A percentile compares a stretch with the other conserved stretches of the same genome.
Evolutionary conservation across 2,113 vertebrate species (phyloP).

Genomic region (Penelope pileata): DNA sequence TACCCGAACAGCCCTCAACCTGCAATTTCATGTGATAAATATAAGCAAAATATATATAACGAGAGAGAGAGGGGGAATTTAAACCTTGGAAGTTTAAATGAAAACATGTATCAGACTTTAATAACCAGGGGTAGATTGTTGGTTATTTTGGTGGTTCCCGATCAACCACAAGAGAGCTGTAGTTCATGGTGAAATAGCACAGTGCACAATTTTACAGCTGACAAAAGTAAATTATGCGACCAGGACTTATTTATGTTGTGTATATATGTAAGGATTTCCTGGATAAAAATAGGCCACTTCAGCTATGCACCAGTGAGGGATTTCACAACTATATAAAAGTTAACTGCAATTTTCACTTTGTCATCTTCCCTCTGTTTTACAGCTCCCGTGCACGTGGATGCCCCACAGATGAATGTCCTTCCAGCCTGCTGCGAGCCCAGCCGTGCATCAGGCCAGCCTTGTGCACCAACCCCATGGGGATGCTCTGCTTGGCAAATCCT

Average conservation of each 20-base stretch:
- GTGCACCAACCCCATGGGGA: not conserved
- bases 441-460: not conserved
- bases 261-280: not conserved
- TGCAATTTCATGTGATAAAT: not conserved
- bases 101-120: not conserved
- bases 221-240: not conserved
- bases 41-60: not conserved
- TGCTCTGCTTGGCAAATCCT: not conserved
- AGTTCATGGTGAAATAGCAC: not conserved
- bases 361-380: not conserved
- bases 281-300: not conserved
- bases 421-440: not conserved
- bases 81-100: not conserved
- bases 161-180: constrained; percentile 4
- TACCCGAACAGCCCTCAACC: not conserved
- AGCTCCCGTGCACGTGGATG: not conserved
- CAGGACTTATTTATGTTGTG: not conserved
- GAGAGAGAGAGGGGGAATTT: not conserved
- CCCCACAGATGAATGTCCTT: not conserved
- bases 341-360: not conserved
- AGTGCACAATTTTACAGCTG: not conserved
- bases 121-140: not conserved
- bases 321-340: not conserved
- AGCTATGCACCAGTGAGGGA: not conserved
- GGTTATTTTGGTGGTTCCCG: not conserved